phyloP scores from a whole-genome alignment of 1,140 invertebrate species.

The Drosophila funebris region DNA sequence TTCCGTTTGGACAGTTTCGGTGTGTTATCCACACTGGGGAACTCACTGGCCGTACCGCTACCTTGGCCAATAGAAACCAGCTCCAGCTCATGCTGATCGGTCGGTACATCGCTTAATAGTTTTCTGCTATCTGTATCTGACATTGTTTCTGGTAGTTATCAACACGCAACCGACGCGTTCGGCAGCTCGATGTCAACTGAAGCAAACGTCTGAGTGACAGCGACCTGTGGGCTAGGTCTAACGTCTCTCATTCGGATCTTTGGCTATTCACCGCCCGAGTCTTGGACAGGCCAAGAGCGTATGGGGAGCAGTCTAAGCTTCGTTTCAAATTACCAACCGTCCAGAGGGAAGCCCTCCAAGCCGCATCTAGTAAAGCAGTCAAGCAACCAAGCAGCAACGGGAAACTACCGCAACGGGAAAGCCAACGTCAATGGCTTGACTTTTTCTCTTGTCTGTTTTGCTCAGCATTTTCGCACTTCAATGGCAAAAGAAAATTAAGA shows the following conservation, averaged over 20 bases:
- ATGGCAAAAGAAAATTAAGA: constrained; percentile 9
- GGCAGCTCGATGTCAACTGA: constrained; percentile 59
- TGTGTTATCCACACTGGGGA: constrained; percentile 61
- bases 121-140: constrained; percentile 57
- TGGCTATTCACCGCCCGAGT: constrained; percentile 37
- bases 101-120: constrained; percentile 36
- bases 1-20: constrained; percentile 71
- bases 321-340: constrained; percentile 58
- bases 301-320: constrained; percentile 41
- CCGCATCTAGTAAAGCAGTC: constrained; percentile 25
- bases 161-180: constrained; percentile 30
- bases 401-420: constrained; percentile 44
- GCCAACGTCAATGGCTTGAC: constrained; percentile 20
- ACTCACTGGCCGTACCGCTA: constrained; percentile 24
- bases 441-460: constrained; percentile 50
- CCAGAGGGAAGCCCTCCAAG: constrained; percentile 39
- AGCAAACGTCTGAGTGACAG: not conserved
- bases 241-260: constrained; percentile 29
- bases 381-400: constrained; percentile 41
- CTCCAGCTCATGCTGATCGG: constrained; percentile 63
- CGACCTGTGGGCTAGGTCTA: not conserved
- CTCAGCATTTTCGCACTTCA: constrained; percentile 37
- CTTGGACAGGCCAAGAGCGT: constrained; percentile 5
- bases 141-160: constrained; percentile 37
- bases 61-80: constrained; percentile 23